These are phyloP conservation scores for Pseudonaja textilis DNA, from an alignment of 2,113 vertebrate species.

Conservation along the genomic window DNA sequence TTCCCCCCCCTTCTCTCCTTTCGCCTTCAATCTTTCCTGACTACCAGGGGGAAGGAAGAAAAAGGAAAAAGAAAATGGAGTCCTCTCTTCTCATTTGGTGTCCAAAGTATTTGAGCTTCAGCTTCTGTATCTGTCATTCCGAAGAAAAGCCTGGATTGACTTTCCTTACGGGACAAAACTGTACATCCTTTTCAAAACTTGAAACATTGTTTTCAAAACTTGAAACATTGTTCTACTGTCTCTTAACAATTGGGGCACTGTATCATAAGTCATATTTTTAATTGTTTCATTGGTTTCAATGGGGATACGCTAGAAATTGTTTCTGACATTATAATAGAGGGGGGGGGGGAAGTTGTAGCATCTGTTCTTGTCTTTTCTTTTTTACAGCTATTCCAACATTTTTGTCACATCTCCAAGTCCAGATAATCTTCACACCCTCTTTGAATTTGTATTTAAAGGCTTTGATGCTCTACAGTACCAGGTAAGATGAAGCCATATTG, in stretches of 20 bases:
- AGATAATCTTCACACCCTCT: slow-evolving; percentile 95
- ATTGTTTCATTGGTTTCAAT: neutral
- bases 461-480: slow-evolving; percentile 92
- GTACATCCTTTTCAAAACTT: neutral
- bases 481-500: slow-evolving; percentile 61
- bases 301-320: neutral
- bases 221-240: neutral
- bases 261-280: neutral
- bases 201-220: neutral
- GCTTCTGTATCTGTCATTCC: neutral
- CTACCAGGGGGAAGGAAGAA: neutral
- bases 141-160: neutral
- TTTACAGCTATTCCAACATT: slow-evolving; percentile 91
- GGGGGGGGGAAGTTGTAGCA: neutral
- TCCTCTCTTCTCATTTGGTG: neutral
- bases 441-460: slow-evolving; percentile 98
- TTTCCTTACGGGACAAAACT: neutral
- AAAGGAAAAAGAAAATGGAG: too few species aligned
- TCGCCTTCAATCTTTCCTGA: neutral
- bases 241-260: neutral
- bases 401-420: slow-evolving; percentile 98
- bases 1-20: neutral
- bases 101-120: neutral
- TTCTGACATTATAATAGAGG: neutral
- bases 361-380: neutral